These are phyloP conservation scores for Scrobipalpa costella DNA, from an alignment of 2,888 invertebrate species.

Conservation along the genomic window DNA sequence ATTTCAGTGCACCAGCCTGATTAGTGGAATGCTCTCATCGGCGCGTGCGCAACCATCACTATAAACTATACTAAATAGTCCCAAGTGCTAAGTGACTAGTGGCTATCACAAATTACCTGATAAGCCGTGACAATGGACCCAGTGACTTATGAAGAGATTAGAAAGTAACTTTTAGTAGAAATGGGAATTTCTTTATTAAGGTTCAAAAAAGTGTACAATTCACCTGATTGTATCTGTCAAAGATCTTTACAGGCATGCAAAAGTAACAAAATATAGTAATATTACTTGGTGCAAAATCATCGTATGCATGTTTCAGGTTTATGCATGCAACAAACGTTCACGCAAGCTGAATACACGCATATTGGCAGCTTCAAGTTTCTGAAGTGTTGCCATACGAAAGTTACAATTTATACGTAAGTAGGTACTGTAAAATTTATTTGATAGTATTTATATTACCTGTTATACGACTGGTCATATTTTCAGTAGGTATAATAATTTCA, in stretches of 20 bases:
- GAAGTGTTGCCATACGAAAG: not conserved
- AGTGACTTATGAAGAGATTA: conserved; percentile 80
- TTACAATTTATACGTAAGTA: not conserved
- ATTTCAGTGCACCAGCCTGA: conserved; percentile 74
- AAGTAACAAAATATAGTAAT: not conserved
- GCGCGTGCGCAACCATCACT: conserved; percentile 65
- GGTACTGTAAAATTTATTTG: too few species aligned
- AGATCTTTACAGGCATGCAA: not conserved
- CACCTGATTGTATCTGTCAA: not conserved
- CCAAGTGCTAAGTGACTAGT: conserved; percentile 78
- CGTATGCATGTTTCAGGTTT: conserved; percentile 13
- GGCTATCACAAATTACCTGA: conserved; percentile 80
- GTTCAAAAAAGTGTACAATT: not conserved
- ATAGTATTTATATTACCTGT: too few species aligned
- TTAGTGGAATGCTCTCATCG: conserved; percentile 77
- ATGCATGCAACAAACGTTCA: not conserved
- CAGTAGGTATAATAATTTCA: too few species aligned
- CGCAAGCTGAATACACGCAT: conserved; percentile 23
- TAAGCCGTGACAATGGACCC: conserved; percentile 68
- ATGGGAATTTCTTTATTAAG: conserved; percentile 3
- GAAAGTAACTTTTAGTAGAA: conserved; percentile 43
- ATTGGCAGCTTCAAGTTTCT: not conserved
- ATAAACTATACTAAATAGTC: conserved; percentile 75
- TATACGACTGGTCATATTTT: too few species aligned
- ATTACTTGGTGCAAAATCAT: not conserved